Base-by-base conservation (phyloP, 2,797 vertebrate genomes). In the Saxicola maurus region DNA sequence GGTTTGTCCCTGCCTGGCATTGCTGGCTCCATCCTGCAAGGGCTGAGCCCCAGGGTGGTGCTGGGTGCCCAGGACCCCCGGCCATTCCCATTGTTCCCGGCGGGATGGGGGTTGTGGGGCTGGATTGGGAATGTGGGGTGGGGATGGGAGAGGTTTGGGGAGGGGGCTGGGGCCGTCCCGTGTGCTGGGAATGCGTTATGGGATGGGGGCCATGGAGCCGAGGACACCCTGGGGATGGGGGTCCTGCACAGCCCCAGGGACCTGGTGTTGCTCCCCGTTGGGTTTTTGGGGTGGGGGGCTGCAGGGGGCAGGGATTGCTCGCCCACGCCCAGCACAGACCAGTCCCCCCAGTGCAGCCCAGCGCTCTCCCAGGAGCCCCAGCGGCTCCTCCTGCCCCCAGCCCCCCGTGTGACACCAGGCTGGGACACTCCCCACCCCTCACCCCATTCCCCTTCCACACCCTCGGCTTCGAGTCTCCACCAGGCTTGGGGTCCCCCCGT, bases 401-500 rank as follows among this genome's bases (percentile, higher is more conserved):
- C 38, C 7, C 42, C 56, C 19, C 18, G 35, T 6, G 64, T n/a
- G 55, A 8, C 57, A 7, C 43, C 51, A 5, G 28, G 37, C 4
- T 2, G 8, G n/a, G 11, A 42, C 25, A 28, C 31, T 11, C 33
- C 71, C 27, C 74, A 9, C 31, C 31, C 33, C 71, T 23, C 74
- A 9, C 31, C 31, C 40, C 38, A 2, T 13, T 35, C 61, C 61
- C 3, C 24, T 20, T 28, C 66, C 59, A 19, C 56, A 4, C 17
- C 9, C 38, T 24, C 2, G 35, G 28, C 60, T 38, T 57, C 1
- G 1, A 38, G 10, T 21, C 37, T 43, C 16, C 48, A 3, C 24
- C 14, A 0, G 10, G 1, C 2, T 19, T 1, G 48, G 78, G 56
- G 46, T 53, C 13, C 35, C 19, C 9, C 3, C 1, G 3, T 6